Conservation (phyloP, 2,888 invertebrate genomes). For the Plagodis dolabraria region DNA sequence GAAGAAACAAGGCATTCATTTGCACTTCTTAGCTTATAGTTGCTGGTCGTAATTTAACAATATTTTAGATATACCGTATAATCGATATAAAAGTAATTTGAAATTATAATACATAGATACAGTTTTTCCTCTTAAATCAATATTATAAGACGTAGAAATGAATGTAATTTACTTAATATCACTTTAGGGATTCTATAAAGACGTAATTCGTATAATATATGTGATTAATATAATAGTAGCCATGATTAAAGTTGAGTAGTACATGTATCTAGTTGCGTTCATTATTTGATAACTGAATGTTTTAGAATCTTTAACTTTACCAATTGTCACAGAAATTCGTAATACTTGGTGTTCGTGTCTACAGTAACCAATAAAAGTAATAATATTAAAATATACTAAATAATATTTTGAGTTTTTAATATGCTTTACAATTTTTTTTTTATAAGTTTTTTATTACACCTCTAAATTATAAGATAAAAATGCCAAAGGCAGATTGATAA, state of each 20-base stretch:
- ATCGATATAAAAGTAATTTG: background rate
- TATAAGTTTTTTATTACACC: background rate
- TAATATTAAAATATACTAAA: too few relatives aligned
- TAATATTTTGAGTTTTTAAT: too few relatives aligned
- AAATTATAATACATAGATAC: constrained; percentile 1
- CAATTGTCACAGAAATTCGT: too few relatives aligned
- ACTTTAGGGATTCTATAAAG: background rate
- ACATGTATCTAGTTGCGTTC: background rate
- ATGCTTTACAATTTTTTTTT: too few relatives aligned
- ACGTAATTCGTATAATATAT: too few relatives aligned
- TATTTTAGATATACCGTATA: constrained; percentile 1
- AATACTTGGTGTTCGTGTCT: too few relatives aligned
- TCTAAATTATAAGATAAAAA: constrained; percentile 24
- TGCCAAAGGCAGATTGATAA: constrained; percentile 59
- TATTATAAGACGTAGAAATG: constrained; percentile 15
- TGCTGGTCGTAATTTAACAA: constrained; percentile 6
- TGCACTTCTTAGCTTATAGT: constrained; percentile 24
- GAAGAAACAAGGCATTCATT: constrained; percentile 37
- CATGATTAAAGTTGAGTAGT: background rate
- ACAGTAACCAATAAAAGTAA: too few relatives aligned
- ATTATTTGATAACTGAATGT: too few relatives aligned
- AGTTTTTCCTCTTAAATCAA: constrained; percentile 6
- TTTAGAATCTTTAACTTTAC: too few relatives aligned
- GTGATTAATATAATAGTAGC: background rate
- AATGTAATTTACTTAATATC: constrained; percentile 3